Base-by-base conservation (phyloP, 1,140 invertebrate genomes). In the Drosophila bocki region DNA sequence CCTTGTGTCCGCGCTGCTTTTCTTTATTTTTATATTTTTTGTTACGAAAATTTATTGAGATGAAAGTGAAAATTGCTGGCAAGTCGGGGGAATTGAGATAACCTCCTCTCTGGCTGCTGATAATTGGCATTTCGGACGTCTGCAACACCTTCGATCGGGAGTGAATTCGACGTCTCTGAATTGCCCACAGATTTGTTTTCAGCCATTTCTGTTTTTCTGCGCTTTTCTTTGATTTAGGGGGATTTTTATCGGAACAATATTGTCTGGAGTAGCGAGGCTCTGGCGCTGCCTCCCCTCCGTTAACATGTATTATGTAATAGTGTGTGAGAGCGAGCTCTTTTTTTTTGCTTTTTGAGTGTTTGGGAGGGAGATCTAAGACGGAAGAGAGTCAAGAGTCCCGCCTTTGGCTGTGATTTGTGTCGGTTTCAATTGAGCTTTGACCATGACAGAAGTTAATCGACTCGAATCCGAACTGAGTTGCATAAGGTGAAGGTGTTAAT, bases 31-130 rank as follows among this genome's bases (percentile, higher is more conserved):
- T 29, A 60, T 26, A 22, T 51, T 75, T 80, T 67, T 39, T 29
- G 51, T 80, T 81, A 70, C 67, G 74, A 78, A 82, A 81, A 77
- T 83, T 84, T 67, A 74, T 82, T 71, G 82, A 69, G 61, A 32
- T 74, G 76, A 87, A 87, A 86, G 79, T 86, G 83, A 87, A 86
- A 86, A 86, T 82, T 85, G 75, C 51, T 68, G 47, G 74, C 32
- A 60, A 72, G 51, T 54, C 51, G 62, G 53, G 53, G 58, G 57
- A 67, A 70, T 69, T 60, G 39, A 67, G 75, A 76, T 76, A 76
- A 76, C 74, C 74, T 57, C 60, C 37, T 53, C 59, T 29, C 42
- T 47, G 68, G 53, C 58, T 69, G 53, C 58, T 69, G 54, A 63
- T 75, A 74, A 63, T 74, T 75, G 41, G 58, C 70, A 56, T 64